Conservation (phyloP, 2,113 vertebrate species). For the Nothocercus nigrocapillus region DNA sequence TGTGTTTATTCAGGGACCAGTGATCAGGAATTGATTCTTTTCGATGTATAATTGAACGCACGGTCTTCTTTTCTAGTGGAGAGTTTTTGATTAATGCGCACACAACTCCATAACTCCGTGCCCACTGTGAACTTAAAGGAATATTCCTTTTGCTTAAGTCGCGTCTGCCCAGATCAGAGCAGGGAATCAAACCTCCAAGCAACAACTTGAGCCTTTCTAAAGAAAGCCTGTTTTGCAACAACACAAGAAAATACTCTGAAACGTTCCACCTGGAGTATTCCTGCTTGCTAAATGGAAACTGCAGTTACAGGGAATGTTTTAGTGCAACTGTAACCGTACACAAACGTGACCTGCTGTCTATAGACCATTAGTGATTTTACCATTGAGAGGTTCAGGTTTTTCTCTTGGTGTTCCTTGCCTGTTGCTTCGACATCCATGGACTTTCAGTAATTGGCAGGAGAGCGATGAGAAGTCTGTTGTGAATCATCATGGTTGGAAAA, state of each 20-base stretch:
- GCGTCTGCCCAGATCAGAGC: not conserved
- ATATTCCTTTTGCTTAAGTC: not conserved
- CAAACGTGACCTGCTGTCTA: not conserved
- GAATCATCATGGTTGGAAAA: no score
- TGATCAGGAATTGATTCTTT: not conserved
- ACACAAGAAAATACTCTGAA: not conserved
- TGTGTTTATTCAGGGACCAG: no score
- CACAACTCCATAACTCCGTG: not conserved
- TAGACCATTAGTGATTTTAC: not conserved
- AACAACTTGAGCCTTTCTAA: not conserved
- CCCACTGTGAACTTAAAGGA: not conserved
- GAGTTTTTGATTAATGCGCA: not conserved
- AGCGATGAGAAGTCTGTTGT: no score
- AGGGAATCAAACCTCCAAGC: not conserved
- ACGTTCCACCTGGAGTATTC: not conserved
- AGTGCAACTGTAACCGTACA: not conserved
- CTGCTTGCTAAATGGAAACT: not conserved
- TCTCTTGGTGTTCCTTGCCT: not conserved
- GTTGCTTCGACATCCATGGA: accelerated
- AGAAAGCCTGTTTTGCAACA: not conserved
- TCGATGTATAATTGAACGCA: not conserved
- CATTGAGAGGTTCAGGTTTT: not conserved
- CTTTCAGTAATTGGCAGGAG: not conserved
- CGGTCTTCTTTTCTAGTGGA: not conserved
- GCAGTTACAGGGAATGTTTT: not conserved